Percentiles rank a stretch among this genome's conserved stretches.
These are phyloP conservation scores for Lepidurus apus DNA, from an alignment of 1,140 invertebrate species.

Conservation along the genomic window DNA sequence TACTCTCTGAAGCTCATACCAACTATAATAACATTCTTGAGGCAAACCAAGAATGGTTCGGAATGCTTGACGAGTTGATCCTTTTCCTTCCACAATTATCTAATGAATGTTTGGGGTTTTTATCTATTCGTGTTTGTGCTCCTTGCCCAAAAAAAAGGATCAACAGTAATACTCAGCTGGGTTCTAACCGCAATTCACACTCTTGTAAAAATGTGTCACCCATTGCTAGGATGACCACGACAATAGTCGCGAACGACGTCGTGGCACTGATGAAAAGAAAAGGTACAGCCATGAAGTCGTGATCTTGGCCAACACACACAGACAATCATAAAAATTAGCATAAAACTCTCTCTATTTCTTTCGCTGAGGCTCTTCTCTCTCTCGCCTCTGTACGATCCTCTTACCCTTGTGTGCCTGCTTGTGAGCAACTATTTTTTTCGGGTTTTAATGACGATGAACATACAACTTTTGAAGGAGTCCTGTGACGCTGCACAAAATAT, in stretches of 20 bases:
- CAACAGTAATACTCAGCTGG: neutral
- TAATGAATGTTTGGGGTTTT: too few relatives aligned
- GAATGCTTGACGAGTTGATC: too few relatives aligned
- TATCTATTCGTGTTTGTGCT: too few relatives aligned
- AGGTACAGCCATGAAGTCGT: slow-evolving; percentile 4
- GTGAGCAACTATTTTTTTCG: neutral
- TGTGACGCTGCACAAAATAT: neutral
- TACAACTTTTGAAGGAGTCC: slow-evolving; percentile 3
- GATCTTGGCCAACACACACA: neutral
- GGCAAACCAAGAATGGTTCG: too few relatives aligned
- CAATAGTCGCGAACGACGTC: neutral
- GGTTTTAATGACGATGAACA: neutral
- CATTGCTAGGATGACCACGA: neutral
- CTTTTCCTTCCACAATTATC: too few relatives aligned
- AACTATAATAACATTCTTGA: too few relatives aligned
- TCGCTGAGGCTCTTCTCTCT: neutral
- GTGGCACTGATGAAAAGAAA: neutral
- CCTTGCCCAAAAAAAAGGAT: too few relatives aligned
- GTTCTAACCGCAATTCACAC: slow-evolving; percentile 2
- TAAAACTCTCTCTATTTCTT: neutral
- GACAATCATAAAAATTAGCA: slow-evolving; percentile 14
- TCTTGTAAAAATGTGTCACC: slow-evolving; percentile 14
- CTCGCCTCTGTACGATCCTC: neutral
- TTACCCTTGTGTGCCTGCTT: neutral
- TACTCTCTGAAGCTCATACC: too few relatives aligned